phyloP scores from a whole-genome alignment of 2,113 vertebrate genomes.

The Brachypteracias leptosomus region DNA sequence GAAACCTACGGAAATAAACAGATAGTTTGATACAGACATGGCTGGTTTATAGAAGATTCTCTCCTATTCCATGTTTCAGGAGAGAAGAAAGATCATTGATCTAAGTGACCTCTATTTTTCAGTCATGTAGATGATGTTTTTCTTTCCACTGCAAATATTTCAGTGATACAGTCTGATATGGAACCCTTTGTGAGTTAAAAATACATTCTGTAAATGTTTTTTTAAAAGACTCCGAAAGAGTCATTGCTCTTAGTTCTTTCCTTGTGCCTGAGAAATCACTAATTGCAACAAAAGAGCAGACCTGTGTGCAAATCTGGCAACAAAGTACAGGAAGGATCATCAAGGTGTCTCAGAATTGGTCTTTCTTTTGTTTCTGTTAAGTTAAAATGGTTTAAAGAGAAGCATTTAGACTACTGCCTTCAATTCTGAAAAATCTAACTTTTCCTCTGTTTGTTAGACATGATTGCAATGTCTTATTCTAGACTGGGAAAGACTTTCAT shows the following conservation, averaged over 20 bases:
- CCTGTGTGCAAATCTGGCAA: background rate
- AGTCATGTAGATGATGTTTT: background rate
- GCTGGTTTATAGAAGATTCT: background rate
- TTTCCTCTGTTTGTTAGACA: background rate
- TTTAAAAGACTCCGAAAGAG: background rate
- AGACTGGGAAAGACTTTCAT: background rate
- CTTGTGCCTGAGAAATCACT: background rate
- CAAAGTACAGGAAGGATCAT: accelerated
- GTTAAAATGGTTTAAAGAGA: background rate
- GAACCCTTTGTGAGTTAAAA: background rate
- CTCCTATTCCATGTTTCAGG: background rate
- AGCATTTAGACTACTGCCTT: background rate
- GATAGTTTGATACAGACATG: background rate
- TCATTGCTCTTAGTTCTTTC: background rate
- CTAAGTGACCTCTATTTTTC: background rate
- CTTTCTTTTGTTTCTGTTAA: background rate
- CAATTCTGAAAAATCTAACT: background rate
- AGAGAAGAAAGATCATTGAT: background rate
- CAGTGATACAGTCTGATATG: too few relatives aligned
- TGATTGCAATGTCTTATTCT: background rate
- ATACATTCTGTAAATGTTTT: background rate
- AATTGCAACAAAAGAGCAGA: background rate
- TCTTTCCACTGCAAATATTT: background rate
- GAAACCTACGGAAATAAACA: background rate
- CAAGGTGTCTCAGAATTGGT: background rate